phyloP scores from a whole-genome alignment of 2,113 vertebrate genomes.

The Dipodomys spectabilis region DNA sequence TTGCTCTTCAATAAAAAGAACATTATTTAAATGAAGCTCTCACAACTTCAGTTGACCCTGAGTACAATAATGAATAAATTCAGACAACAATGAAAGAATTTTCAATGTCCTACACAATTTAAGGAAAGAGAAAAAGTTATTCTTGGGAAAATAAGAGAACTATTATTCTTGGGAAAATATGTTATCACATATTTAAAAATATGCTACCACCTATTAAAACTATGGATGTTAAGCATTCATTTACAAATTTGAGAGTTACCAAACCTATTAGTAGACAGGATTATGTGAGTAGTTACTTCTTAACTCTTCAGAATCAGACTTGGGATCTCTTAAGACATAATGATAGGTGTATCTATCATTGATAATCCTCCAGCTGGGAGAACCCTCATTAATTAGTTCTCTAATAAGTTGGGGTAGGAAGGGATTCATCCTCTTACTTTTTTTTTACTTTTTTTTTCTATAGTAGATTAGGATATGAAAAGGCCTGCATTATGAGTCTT shows the following conservation, averaged over 20 bases:
- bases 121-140: constrained; percentile 37
- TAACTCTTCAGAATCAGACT: constrained; percentile 27
- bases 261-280: not conserved
- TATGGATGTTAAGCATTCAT: constrained; percentile 29
- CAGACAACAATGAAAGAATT: constrained; percentile 18
- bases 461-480: not conserved
- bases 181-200: not conserved
- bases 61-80: not conserved
- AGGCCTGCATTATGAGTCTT: not conserved
- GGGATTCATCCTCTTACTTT: not conserved
- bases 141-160: not conserved
- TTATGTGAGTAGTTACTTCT: constrained; percentile 13
- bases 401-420: not conserved
- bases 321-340: not conserved
- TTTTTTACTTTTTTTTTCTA: not conserved
- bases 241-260: constrained; percentile 7
- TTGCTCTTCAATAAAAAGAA: not conserved
- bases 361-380: not conserved
- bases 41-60: not conserved
- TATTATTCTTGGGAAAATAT: constrained; percentile 42
- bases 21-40: not conserved
- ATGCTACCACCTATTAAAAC: not conserved
- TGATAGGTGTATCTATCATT: not conserved
- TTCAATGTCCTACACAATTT: not conserved
- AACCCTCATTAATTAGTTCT: not conserved